These are phyloP conservation scores for Caiman crocodilus DNA, from an alignment of 2,797 vertebrate genomes.

Conservation along the genomic window DNA sequence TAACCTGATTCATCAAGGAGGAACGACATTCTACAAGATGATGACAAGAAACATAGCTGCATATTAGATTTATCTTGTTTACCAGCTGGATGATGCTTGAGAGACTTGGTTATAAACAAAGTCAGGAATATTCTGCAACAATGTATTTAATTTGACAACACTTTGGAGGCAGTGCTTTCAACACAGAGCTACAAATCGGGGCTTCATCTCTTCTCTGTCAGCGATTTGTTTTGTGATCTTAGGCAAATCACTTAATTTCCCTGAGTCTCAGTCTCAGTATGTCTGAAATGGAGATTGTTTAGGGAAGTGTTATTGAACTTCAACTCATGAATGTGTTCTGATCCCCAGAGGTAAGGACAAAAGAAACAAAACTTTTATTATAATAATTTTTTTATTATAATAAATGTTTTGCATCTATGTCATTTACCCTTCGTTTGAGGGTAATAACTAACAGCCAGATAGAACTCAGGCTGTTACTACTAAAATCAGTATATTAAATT, in stretches of 20 bases:
- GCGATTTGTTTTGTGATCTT: background rate
- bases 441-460: background rate
- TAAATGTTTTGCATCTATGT: background rate
- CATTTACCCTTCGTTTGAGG: background rate
- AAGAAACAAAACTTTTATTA: background rate
- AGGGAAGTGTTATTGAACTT: background rate
- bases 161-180: background rate
- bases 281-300: background rate
- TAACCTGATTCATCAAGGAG: conserved; percentile 2
- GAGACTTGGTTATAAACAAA: background rate
- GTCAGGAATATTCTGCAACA: background rate
- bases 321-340: background rate
- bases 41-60: background rate
- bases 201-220: background rate
- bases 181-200: background rate
- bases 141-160: background rate
- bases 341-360: background rate
- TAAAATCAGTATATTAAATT: background rate
- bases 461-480: background rate
- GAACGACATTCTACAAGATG: background rate
- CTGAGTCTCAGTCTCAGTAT: background rate
- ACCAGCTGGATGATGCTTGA: background rate
- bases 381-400: background rate
- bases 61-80: background rate
- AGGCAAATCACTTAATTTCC: background rate